Evolutionary conservation across 2,888 invertebrate genomes (phyloP), one percentile per base, ranked within the genome.

Genomic region (Cheilosia vernalis): DNA sequence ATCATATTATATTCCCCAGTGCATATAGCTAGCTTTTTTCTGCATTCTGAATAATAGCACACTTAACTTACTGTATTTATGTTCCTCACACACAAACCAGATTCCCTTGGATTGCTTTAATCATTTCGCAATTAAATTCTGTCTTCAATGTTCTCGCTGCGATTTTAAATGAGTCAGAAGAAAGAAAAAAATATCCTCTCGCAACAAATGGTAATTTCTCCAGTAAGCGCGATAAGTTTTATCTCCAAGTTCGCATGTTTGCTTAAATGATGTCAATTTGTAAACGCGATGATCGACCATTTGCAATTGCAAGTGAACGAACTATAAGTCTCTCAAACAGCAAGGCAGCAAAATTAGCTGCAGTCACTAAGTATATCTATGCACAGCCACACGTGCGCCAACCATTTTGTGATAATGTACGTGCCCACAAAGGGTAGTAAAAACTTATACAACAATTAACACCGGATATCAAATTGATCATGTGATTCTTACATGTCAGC

Each of bases 391-490:
- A 69, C 69, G 69, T 56, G 69, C 33, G 21, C 19, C 21, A 44
- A 15, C 21, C 44, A 33, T 33, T n/a, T 21, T n/a, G 7, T n/a
- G 21, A 44, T 40, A 37, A 13, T 40, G 19, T 42, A 55, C 73
- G 63, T 63, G 72, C 61, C 58, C 27, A 10, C 24, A 3, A 7
- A n/a, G 4, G 27, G 40, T 42, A 30, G 27, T 30, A 21, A 21
- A 17, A 24, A 44, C 24, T 72, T 72, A 56, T 19, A 63, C 37
- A 76, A 60, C 60, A 70, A 63, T 69, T 56, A 69, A 24, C 53
- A 69, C 67, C 53, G 66, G 56, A 76, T 76, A 56, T 51, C 55
- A 47, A 61, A 37, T 21, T 33, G 47, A 61, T 21, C 76, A 67
- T 58, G 58, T 69, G 69, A 69, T 37, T 17, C 27, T 44, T 24